phyloP scores from a whole-genome alignment of 1,140 invertebrate genomes.

The Gryon sp. region DNA sequence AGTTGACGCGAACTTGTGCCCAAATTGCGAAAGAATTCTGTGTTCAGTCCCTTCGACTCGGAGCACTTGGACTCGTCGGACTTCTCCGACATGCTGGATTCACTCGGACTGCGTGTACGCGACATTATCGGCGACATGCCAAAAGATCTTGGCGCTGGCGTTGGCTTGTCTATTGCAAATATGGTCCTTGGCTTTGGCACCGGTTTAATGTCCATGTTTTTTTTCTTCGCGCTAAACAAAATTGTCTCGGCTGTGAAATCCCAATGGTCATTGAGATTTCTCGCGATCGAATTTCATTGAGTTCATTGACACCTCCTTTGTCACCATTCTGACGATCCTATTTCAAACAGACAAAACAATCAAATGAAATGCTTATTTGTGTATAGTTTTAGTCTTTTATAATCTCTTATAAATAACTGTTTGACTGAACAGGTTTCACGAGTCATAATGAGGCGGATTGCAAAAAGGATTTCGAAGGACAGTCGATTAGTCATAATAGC shows the following conservation, averaged over 20 bases:
- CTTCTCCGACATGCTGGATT: slow-evolving; percentile 70
- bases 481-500: slow-evolving; percentile 52
- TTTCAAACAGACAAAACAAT: no score
- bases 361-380: no score
- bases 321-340: background rate
- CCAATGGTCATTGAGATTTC: slow-evolving; percentile 14
- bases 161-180: slow-evolving; percentile 62
- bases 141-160: slow-evolving; percentile 70
- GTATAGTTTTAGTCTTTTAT: no score
- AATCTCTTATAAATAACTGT: no score
- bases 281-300: background rate
- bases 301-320: background rate
- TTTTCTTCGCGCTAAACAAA: slow-evolving; percentile 1
- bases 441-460: slow-evolving; percentile 28
- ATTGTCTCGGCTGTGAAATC: background rate
- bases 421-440: slow-evolving; percentile 26
- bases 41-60: slow-evolving; percentile 50
- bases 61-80: slow-evolving; percentile 68
- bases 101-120: slow-evolving; percentile 64
- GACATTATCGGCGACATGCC: slow-evolving; percentile 27
- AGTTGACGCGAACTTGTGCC: slow-evolving; percentile 77
- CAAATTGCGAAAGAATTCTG: slow-evolving; percentile 73
- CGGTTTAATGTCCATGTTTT: slow-evolving; percentile 76
- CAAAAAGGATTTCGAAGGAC: slow-evolving; percentile 56
- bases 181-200: slow-evolving; percentile 75